phyloP scores from a whole-genome alignment of 2,113 vertebrate genomes.

The Macquaria australasica region DNA sequence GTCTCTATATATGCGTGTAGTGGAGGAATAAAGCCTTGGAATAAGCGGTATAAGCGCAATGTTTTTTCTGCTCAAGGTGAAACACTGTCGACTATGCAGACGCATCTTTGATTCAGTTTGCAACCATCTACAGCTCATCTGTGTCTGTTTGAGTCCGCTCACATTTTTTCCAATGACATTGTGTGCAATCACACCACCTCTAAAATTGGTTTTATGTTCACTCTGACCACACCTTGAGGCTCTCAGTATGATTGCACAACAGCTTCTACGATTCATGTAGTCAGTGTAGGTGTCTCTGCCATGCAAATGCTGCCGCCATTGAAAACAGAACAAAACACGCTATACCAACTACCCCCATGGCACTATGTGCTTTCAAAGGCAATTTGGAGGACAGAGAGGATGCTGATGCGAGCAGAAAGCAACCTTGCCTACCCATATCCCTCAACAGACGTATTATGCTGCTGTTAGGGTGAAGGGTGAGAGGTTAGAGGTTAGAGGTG shows the following conservation, averaged over 20 bases:
- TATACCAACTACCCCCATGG: slow-evolving; percentile 19
- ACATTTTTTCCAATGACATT: neutral
- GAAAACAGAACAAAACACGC: slow-evolving; percentile 39
- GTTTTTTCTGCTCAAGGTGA: neutral
- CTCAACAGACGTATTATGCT: slow-evolving; percentile 74
- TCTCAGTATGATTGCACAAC: slow-evolving; percentile 17
- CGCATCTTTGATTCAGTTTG: neutral
- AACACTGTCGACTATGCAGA: neutral
- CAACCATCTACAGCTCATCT: neutral
- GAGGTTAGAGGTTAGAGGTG: slow-evolving; percentile 65
- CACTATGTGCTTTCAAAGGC: slow-evolving; percentile 66
- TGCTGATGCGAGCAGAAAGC: slow-evolving; percentile 79
- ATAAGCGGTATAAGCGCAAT: neutral
- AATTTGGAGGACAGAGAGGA: slow-evolving; percentile 71
- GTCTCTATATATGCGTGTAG: neutral
- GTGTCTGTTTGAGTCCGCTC: neutral
- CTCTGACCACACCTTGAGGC: slow-evolving; percentile 1
- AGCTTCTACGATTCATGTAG: slow-evolving; percentile 2
- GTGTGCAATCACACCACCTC: neutral
- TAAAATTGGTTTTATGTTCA: neutral
- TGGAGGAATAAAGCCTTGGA: neutral
- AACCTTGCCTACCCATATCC: slow-evolving; percentile 54
- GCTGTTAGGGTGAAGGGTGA: slow-evolving; percentile 75
- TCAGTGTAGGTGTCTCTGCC: slow-evolving; percentile 13
- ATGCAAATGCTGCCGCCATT: slow-evolving; percentile 35